Evolutionary conservation across 30 jellyfish, hydroid and myxozoan species (phyloP), one percentile per base, ranked within the genome.

Genomic region (Mastigias papua): DNA sequence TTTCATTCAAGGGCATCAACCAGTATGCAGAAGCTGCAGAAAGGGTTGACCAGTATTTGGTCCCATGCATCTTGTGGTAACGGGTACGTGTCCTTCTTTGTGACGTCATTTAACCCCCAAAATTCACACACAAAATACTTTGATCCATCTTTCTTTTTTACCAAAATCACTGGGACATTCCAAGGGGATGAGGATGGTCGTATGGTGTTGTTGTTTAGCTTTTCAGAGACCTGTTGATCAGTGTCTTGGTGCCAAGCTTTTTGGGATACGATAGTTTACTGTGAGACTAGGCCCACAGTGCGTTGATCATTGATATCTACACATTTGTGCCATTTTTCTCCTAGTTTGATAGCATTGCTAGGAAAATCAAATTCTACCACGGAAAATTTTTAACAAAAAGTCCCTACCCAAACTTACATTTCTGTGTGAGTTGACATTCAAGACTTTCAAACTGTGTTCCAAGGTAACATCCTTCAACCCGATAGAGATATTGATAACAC

Each of bases 41-140:
- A n/a, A n/a, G n/a, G n/a, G n/a, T n/a, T n/a, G n/a, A n/a, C n/a
- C n/a, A n/a, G n/a, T n/a, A n/a, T n/a, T n/a, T n/a, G n/a, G n/a
- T n/a, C n/a, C n/a, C n/a, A n/a, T n/a, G n/a, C n/a, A 77, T 35
- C 63, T 60, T 78, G 93, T 16, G 93, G 93, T 11, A 84, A 86
- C 23, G 93, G 93, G 66, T 84, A 84, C 23, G 88, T 21, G 46
- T 69, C 93, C 42, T 73, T 71, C 60, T 84, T 84, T 17, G 93
- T 70, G 42, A 49, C 35, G 46, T 84, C 51, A 70, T 73, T 70
- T 15, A 84, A 75, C 20, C 88, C 88, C 11, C 88, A 69, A 84
- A 42, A 84, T 28, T 84, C 93, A 62, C 80, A 84, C 32, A 84
- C 88, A 34, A 82, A 82, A 66, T 64, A 62, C 76, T 23, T 68